Base-by-base conservation (phyloP, 2,113 vertebrate genomes). In the Hirundichthys speculiger region DNA sequence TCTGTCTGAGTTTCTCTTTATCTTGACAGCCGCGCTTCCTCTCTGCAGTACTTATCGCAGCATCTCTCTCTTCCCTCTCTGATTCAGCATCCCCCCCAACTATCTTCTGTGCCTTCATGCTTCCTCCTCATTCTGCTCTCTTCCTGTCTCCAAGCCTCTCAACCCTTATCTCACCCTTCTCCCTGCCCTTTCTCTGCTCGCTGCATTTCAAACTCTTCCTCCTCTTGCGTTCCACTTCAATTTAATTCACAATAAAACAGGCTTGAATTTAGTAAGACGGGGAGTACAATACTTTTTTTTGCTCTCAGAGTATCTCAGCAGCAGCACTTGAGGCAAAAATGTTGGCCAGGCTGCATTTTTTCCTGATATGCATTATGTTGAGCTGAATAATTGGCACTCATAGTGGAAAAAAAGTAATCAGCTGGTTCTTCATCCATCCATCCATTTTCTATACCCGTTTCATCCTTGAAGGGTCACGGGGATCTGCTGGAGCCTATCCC, bases 21-120 rank as follows among this genome's bases (percentile, higher is more conserved):
- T 88, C 84, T 84, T 63, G 75, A 83, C 82, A 88, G 79, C 62
- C 73, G 75, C 80, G 84, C 86, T 88, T 88, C 86, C 86, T 85
- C 77, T 73, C 59, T 62, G 76, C 77, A 73, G 68, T 77, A 74
- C 85, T 87, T 85, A 87, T 90, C 88, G 9, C 75, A 82, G 72
- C 84, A 88, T 89, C 89, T 82, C 75, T 82, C 80, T 69, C 72
- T 79, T 45, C 43, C 67, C 77, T 68, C 69, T 79, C 76, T 80
- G 83, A 86, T 83, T 88, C 84, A 74, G 69, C 73, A 73, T 58
- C 71, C 68, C 63, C 52, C 69, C 30, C 30, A 10, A 5, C 69
- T 59, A 58, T 76, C 78, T 75, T 75, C 80, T 58, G 77, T 77
- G 75, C 79, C 75, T 81, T 75, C 67, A 53, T 77, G 66, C 80